Evolutionary conservation across 2,797 vertebrate genomes (phyloP).

Genomic region (Danionella dracula): DNA sequence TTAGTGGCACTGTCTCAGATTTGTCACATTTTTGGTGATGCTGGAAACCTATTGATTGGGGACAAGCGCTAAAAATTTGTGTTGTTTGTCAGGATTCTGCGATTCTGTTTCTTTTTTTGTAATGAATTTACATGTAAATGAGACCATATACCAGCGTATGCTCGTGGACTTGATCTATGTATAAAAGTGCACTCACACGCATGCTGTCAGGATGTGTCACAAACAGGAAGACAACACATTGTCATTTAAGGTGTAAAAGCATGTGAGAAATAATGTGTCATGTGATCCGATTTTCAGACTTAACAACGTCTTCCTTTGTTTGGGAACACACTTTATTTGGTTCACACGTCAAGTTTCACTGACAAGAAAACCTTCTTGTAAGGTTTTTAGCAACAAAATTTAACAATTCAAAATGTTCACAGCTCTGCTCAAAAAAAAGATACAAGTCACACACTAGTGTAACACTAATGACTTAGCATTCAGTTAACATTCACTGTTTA

Average conservation of each 20-base stretch:
- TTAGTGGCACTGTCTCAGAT: constrained; percentile 36
- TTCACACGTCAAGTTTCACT: constrained; percentile 19
- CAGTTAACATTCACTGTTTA: too few relatives aligned
- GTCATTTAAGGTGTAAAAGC: constrained; percentile 33
- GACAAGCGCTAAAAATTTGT: constrained; percentile 45
- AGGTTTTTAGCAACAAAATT: constrained; percentile 19
- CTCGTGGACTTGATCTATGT: not conserved
- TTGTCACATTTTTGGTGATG: constrained; percentile 11
- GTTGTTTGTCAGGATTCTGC: constrained; percentile 20
- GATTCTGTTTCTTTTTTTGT: not conserved
- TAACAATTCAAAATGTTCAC: constrained; percentile 1
- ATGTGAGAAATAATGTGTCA: constrained; percentile 26
- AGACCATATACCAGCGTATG: constrained; percentile 17
- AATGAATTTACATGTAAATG: constrained; percentile 29
- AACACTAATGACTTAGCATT: constrained; percentile 3
- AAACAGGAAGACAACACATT: constrained; percentile 29
- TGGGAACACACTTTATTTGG: constrained; percentile 23
- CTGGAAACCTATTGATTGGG: constrained; percentile 34
- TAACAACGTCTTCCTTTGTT: constrained; percentile 26
- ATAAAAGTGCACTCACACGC: constrained; percentile 38
- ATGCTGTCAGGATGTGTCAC: not conserved
- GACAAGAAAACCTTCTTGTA: constrained; percentile 21
- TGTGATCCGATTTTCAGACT: constrained; percentile 24
- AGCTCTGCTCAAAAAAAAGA: not conserved
- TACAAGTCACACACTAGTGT: not conserved